Evolutionary conservation across 1,140 invertebrate genomes (phyloP).

Genomic region (Leptoteleia sp.): DNA sequence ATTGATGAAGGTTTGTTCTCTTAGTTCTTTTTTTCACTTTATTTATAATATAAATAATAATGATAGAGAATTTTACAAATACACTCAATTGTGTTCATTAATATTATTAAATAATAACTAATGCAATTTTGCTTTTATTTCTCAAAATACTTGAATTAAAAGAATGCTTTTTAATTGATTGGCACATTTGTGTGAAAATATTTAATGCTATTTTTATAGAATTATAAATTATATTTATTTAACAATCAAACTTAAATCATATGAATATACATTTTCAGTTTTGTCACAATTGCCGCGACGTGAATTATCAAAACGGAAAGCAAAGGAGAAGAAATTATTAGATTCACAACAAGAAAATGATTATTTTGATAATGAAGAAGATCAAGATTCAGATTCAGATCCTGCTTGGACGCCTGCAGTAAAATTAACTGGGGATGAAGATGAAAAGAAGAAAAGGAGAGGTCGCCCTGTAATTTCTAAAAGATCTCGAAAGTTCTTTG

Average conservation of each 20-base stretch:
- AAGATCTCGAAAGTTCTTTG: constrained; percentile 70
- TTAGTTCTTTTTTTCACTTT: constrained; percentile 15
- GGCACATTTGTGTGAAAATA: too few relatives aligned
- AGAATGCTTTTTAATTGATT: too few relatives aligned
- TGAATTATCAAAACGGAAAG: constrained; percentile 84
- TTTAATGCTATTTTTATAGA: too few relatives aligned
- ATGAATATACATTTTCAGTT: too few relatives aligned
- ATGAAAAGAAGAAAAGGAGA: constrained; percentile 76
- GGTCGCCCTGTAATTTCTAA: constrained; percentile 75
- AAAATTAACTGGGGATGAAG: constrained; percentile 78
- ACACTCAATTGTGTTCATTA: too few relatives aligned
- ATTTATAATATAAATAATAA: not conserved
- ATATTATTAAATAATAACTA: too few relatives aligned
- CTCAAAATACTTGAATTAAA: too few relatives aligned
- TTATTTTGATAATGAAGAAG: constrained; percentile 79
- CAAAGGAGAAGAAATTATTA: constrained; percentile 83
- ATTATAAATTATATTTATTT: constrained; percentile 15
- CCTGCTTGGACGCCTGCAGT: constrained; percentile 87
- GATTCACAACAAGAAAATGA: constrained; percentile 75
- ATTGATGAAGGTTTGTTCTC: constrained; percentile 67
- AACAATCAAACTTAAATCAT: too few relatives aligned
- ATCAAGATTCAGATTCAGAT: constrained; percentile 86
- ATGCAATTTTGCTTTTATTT: too few relatives aligned
- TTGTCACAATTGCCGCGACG: constrained; percentile 82
- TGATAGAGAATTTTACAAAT: too few relatives aligned